Evolutionary conservation across 1,140 invertebrate genomes (phyloP).

Genomic region (Penaeus chinensis): DNA sequence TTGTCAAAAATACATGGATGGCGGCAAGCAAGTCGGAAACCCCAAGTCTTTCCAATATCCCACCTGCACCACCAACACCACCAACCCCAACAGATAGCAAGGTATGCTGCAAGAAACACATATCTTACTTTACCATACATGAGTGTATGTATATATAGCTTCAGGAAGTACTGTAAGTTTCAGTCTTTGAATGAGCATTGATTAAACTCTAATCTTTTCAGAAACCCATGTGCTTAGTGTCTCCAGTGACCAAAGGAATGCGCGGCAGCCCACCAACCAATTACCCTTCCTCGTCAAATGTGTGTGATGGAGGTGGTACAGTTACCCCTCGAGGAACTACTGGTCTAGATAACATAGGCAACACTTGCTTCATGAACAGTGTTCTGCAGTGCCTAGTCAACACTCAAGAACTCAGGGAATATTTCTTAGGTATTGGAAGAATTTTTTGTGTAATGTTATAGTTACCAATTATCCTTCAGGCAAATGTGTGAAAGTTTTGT

Average conservation of each 20-base stretch:
- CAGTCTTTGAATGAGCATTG: neutral
- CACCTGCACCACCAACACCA: constrained; percentile 47
- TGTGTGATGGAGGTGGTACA: constrained; percentile 16
- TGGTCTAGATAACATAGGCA: constrained; percentile 75
- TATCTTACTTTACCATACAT: too few species aligned
- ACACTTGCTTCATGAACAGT: constrained; percentile 78
- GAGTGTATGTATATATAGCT: neutral
- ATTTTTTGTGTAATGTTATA: neutral
- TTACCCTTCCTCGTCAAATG: constrained; percentile 25
- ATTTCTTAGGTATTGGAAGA: constrained; percentile 69
- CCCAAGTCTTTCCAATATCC: constrained; percentile 29
- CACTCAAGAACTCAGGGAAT: constrained; percentile 67
- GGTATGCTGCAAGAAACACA: neutral
- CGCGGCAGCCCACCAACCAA: constrained; percentile 28
- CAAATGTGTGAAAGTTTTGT: too few species aligned
- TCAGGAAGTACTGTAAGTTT: neutral
- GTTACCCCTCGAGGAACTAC: constrained; percentile 70
- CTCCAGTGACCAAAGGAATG: constrained; percentile 56
- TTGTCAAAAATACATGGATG: constrained; percentile 54
- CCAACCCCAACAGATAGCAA: constrained; percentile 32
- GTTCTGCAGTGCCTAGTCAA: constrained; percentile 71
- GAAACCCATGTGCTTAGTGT: constrained; percentile 62
- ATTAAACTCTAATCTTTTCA: constrained; percentile 6
- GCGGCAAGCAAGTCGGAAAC: constrained; percentile 38
- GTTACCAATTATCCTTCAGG: neutral